Evolutionary conservation across 2,113 vertebrate genomes (phyloP).

Genomic region (Pteropus alecto): DNA sequence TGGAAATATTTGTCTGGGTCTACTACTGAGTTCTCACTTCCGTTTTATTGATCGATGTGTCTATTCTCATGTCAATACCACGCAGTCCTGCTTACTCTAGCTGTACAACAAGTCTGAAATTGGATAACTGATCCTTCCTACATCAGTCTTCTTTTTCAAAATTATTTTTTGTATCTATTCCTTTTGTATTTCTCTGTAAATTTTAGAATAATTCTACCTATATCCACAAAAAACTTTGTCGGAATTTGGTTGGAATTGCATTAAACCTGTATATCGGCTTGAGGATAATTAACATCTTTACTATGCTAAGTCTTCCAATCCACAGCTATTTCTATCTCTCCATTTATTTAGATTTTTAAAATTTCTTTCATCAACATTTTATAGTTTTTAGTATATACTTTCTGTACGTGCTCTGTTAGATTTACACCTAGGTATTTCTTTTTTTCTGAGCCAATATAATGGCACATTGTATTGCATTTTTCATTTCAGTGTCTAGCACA

Average conservation of each 20-base stretch:
- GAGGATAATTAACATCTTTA: not conserved
- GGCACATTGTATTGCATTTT: not conserved
- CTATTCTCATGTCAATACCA: not conserved
- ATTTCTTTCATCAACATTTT: not conserved
- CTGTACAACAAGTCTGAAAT: not conserved
- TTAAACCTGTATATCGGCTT: not conserved
- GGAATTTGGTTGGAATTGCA: not conserved
- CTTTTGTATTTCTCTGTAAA: not conserved
- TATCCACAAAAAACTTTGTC: not conserved
- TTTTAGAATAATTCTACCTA: not conserved
- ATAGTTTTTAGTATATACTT: not conserved
- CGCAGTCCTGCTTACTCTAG: not conserved
- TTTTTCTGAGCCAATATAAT: not conserved
- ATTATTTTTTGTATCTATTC: not conserved
- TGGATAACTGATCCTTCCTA: not conserved
- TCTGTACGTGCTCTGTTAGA: not conserved
- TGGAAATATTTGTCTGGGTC: not conserved
- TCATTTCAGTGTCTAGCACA: not conserved
- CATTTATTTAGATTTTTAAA: not conserved
- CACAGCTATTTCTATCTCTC: not conserved
- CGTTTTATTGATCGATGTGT: not conserved
- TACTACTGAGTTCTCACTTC: not conserved
- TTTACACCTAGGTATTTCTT: not conserved
- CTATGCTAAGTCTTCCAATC: not conserved
- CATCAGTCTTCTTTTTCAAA: not conserved